A percentile compares a stretch with the other conserved stretches of the same genome.
Conservation (phyloP, 2,888 invertebrate species). For the Tetramorium bicarinatum region DNA sequence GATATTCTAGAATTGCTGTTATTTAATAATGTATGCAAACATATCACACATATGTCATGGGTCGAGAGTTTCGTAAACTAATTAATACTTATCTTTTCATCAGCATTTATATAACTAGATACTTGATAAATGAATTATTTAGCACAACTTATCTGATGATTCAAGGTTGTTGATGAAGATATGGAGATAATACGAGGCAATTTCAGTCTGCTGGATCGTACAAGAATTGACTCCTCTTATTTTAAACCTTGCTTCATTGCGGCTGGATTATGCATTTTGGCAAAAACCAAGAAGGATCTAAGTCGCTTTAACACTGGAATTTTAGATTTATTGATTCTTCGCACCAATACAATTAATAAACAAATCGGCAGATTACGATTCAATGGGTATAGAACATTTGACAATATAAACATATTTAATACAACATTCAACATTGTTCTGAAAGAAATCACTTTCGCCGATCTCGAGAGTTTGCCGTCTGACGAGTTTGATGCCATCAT, state of each 20-base stretch:
- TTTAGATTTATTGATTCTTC: conserved; percentile 79
- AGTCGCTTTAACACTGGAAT: conserved; percentile 72
- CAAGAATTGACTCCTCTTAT: conserved; percentile 68
- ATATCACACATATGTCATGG: neutral
- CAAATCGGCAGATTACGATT: conserved; percentile 77
- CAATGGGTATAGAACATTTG: conserved; percentile 77
- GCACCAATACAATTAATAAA: conserved; percentile 77
- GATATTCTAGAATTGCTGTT: neutral
- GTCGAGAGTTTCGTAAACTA: neutral
- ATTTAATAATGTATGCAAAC: neutral
- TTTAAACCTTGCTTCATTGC: conserved; percentile 82
- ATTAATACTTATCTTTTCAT: neutral
- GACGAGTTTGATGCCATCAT: conserved; percentile 73
- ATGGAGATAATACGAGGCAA: conserved; percentile 78
- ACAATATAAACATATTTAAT: conserved; percentile 78
- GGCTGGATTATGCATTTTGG: conserved; percentile 80
- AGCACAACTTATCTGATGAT: neutral
- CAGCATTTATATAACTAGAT: neutral
- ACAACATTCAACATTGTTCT: conserved; percentile 78
- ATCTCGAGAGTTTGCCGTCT: conserved; percentile 75
- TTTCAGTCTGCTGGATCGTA: conserved; percentile 72
- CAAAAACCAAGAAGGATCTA: conserved; percentile 77
- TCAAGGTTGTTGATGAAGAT: conserved; percentile 60
- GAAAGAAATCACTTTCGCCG: conserved; percentile 78
- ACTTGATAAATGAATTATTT: neutral